Conservation (phyloP, 1,140 invertebrate species). For the Drosophila pandora region DNA sequence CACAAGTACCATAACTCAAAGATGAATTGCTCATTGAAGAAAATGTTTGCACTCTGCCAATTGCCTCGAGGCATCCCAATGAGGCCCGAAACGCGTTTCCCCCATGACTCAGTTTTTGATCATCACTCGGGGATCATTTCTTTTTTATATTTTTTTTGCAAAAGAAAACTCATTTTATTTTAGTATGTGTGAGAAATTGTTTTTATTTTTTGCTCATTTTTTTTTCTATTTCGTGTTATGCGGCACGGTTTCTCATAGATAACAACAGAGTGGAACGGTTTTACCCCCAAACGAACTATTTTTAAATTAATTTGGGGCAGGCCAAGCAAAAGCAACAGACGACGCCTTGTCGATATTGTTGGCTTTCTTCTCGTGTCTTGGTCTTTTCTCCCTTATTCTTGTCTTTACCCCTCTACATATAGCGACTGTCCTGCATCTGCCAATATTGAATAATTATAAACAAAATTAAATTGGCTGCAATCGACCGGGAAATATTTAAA, state of each 20-base stretch:
- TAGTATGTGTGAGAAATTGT: conserved; percentile 6
- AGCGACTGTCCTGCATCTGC: conserved; percentile 43
- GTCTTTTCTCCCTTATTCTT: conserved; percentile 3
- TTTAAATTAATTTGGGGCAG: conserved; percentile 79
- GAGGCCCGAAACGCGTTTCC: conserved; percentile 34
- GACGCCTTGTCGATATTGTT: conserved; percentile 69
- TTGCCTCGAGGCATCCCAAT: conserved; percentile 33
- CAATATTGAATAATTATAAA: conserved; percentile 77
- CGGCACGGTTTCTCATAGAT: conserved; percentile 45
- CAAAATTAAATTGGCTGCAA: conserved; percentile 64
- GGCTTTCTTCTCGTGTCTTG: conserved; percentile 12
- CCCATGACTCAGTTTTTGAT: conserved; percentile 66
- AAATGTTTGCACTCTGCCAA: conserved; percentile 54
- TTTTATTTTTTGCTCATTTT: conserved; percentile 15
- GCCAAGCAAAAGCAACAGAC: conserved; percentile 45
- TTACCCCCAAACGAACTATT: conserved; percentile 62
- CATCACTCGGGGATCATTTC: conserved; percentile 8
- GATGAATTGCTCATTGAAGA: conserved; percentile 62
- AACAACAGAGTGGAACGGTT: conserved; percentile 61
- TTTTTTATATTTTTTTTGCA: conserved; percentile 1
- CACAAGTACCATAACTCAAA: conserved; percentile 69
- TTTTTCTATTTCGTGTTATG: conserved; percentile 41
- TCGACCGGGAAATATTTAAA: conserved; percentile 46
- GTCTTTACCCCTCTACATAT: conserved; percentile 24
- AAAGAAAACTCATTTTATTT: conserved; percentile 19